These are phyloP conservation scores for Columba guinea DNA, from an alignment of 2,797 vertebrate species.

Conservation along the genomic window DNA sequence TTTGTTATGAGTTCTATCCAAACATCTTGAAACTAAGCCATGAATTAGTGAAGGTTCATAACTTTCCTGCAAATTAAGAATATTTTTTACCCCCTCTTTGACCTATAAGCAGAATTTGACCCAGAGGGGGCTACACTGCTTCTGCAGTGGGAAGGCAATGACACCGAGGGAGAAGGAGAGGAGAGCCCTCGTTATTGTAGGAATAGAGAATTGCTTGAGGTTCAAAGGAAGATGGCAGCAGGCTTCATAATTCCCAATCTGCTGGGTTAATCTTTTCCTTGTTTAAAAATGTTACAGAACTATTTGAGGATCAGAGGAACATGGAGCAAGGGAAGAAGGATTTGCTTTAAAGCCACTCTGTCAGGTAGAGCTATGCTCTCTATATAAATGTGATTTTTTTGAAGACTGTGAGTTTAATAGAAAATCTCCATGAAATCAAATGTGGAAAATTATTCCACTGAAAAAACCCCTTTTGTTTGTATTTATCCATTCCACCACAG, in stretches of 20 bases:
- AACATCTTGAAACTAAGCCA: background rate
- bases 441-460: background rate
- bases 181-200: background rate
- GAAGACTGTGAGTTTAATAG: background rate
- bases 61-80: background rate
- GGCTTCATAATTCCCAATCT: background rate
- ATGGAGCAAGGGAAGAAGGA: background rate
- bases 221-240: background rate
- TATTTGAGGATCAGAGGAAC: background rate
- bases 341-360: background rate
- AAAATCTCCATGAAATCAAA: background rate
- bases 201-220: background rate
- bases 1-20: background rate
- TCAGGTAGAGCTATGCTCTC: background rate
- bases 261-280: background rate
- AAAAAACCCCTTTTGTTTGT: background rate
- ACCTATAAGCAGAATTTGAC: background rate
- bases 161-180: rapidly evolving
- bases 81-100: background rate
- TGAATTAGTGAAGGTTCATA: background rate
- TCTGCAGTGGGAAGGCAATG: background rate
- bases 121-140: background rate
- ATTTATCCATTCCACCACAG: background rate
- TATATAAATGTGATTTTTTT: background rate
- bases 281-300: background rate